Conservation (phyloP, 2,113 vertebrate species). For the Pimephales promelas region DNA sequence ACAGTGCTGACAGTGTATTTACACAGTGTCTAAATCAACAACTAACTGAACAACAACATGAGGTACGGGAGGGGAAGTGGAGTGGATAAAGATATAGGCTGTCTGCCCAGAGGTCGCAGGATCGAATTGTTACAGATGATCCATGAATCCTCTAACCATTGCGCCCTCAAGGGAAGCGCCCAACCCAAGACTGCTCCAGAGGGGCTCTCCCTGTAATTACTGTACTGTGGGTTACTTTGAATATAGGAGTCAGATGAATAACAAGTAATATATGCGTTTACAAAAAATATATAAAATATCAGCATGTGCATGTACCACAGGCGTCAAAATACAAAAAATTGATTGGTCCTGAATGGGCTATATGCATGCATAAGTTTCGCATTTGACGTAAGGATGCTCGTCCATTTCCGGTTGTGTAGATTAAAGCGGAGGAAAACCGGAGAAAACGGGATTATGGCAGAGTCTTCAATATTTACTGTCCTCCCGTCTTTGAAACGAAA, state of each 20-base stretch:
- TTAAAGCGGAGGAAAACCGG: no score
- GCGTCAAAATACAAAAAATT: background rate
- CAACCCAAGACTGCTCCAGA: conserved; percentile 13
- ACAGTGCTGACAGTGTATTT: conserved; percentile 25
- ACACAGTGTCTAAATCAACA: conserved; percentile 4
- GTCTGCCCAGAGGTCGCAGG: conserved; percentile 16
- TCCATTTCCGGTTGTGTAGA: no score
- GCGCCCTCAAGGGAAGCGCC: background rate
- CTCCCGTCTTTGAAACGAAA: no score
- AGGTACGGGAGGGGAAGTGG: background rate
- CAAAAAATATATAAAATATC: no score
- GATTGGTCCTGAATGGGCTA: background rate
- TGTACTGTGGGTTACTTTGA: background rate
- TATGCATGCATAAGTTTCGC: no score
- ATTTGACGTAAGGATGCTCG: no score
- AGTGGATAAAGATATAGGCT: background rate
- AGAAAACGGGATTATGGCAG: no score
- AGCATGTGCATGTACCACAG: background rate
- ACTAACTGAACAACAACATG: conserved; percentile 19
- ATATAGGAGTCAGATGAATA: background rate
- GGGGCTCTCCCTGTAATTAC: conserved; percentile 35
- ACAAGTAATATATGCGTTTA: background rate
- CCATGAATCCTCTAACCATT: conserved; percentile 35
- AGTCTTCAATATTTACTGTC: no score
- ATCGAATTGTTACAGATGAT: conserved; percentile 1